Conservation (phyloP, 1,140 invertebrate species). For the Melanaphis sacchari region DNA sequence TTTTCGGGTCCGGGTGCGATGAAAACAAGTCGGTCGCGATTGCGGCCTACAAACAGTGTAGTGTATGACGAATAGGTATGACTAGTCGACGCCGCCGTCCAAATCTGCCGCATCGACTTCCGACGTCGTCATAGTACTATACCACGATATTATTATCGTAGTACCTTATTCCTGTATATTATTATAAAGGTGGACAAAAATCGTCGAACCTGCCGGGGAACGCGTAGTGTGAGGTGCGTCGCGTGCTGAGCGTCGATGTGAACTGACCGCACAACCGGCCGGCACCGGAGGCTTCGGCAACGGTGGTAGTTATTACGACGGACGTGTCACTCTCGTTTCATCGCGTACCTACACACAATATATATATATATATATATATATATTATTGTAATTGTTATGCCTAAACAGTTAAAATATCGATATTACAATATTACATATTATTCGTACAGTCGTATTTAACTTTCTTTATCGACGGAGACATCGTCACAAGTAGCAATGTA, state of each 20-base stretch:
- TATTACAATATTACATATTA: neutral
- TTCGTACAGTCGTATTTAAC: neutral
- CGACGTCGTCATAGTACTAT: neutral
- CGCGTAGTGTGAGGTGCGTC: neutral
- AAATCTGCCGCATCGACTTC: neutral
- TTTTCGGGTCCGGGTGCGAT: neutral
- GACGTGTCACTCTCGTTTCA: neutral
- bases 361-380: no score
- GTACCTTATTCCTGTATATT: no score
- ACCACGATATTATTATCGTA: no score
- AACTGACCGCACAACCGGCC: neutral
- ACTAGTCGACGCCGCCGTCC: neutral
- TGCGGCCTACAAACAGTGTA: no score
- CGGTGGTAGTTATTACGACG: neutral
- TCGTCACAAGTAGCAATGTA: neutral
- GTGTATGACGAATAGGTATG: no score
- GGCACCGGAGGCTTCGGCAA: neutral
- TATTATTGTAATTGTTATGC: neutral
- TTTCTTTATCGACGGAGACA: neutral
- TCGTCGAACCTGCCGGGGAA: neutral
- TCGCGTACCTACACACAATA: no score
- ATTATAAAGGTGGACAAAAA: neutral
- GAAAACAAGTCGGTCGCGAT: neutral
- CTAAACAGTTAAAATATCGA: neutral
- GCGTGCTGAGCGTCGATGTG: neutral